Evolutionary conservation across 2,888 invertebrate species (phyloP).

Genomic region (Ophioninae sp.): DNA sequence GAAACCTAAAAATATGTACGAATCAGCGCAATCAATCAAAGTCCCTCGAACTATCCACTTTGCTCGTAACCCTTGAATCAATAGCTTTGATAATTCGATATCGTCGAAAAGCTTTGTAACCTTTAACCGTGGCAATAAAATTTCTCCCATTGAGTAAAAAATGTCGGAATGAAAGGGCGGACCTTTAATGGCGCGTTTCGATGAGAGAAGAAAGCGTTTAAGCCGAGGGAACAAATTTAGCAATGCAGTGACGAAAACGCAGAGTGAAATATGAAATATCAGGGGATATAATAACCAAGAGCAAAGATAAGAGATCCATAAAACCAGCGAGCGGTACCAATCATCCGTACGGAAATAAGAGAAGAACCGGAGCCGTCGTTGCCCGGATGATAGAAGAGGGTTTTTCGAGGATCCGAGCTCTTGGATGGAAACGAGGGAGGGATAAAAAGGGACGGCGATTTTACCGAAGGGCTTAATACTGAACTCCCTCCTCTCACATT

Average conservation of each 20-base stretch:
- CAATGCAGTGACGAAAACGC: slow-evolving; percentile 2
- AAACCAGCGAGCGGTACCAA: slow-evolving; percentile 13
- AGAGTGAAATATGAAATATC: slow-evolving; percentile 61
- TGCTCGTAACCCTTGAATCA: neutral
- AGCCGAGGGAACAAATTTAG: slow-evolving; percentile 50
- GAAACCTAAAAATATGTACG: neutral
- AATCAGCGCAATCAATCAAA: neutral
- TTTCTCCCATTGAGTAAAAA: neutral
- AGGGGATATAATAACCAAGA: slow-evolving; percentile 66
- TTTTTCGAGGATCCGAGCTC: slow-evolving; percentile 41
- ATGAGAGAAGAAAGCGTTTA: slow-evolving; percentile 48
- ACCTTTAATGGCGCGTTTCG: slow-evolving; percentile 29
- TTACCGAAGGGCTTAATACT: slow-evolving; percentile 43
- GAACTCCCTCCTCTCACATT: slow-evolving; percentile 4
- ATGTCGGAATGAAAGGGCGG: slow-evolving; percentile 6
- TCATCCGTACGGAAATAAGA: slow-evolving; percentile 49
- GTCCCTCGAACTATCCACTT: neutral
- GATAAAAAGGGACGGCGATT: slow-evolving; percentile 31
- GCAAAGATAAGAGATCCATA: slow-evolving; percentile 12
- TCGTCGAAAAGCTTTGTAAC: neutral
- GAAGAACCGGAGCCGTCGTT: slow-evolving; percentile 38
- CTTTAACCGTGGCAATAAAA: neutral
- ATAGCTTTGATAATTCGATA: neutral
- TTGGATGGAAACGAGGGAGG: slow-evolving; percentile 52
- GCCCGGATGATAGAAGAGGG: slow-evolving; percentile 50